Evolutionary conservation across 2,797 vertebrate species (phyloP), one percentile per base, ranked within the genome.

Genomic region (Vespertilio murinus): DNA sequence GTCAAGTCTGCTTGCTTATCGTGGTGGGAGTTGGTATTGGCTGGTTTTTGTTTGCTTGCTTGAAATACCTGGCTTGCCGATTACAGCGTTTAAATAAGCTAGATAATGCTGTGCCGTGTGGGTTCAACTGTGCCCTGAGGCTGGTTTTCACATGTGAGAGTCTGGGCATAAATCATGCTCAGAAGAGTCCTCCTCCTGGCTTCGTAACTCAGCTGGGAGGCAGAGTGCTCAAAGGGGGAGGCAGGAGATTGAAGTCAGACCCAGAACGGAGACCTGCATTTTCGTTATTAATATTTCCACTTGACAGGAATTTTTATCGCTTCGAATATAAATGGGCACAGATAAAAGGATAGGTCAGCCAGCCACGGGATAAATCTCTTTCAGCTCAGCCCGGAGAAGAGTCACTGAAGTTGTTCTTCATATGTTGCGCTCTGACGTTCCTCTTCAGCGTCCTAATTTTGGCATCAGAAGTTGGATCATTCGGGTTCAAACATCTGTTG

Each of bases 401-500:
- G 80, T 81, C 83, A 16, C 82, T 94, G 61, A 91, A 49, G 33
- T 93, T 42, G 54, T 30, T 78, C 82, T 83, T 95, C 85, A 47
- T 40, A 28, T 79, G 87, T 65, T 95, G 81, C 7, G 77, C 47
- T 84, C 79, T 42, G 77, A 65, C 9, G 13, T 83, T 94, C 61
- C 45, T 95, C 82, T 71, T 81, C 42, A 54, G 78, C 94, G 90
- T 17, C 91, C 92, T 92, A 79, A 93, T 89, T 94, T 92, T 94
- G 95, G 90, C 93, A 93, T 95, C 94, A 73, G 90, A 91, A 65
- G 16, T 88, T 94, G 88, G 88, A 95, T 94, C 93, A 86, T 89
- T 95, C 93, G 80, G 35, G 90, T 95, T 96, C 95, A 94, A 96
- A 96, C 96, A 91, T 96, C 95, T 97, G 96, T 93, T 96, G 93